Evolutionary conservation across 1,140 invertebrate species (phyloP).

Genomic region (Nebria ingens): DNA sequence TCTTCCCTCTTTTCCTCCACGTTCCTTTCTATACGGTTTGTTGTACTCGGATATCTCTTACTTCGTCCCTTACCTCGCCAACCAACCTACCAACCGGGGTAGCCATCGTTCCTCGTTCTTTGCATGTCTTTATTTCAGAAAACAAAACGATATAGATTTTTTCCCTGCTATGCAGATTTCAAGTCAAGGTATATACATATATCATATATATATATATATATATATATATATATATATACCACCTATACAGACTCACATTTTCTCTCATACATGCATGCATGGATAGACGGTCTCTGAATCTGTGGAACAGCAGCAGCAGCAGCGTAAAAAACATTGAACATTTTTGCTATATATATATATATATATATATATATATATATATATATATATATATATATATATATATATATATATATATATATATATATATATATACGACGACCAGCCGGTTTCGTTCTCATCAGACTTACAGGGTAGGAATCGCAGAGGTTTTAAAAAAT

Average conservation of each 20-base stretch:
- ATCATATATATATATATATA: no score
- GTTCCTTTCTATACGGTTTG: not conserved
- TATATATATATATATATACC: no score
- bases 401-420: not conserved
- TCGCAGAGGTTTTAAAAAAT: no score
- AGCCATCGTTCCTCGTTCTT: constrained; percentile 12
- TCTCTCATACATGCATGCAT: no score
- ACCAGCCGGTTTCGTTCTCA: no score
- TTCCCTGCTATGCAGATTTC: no score
- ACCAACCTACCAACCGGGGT: constrained; percentile 4
- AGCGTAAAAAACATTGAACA: no score
- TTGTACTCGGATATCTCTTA: not conserved
- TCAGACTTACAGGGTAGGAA: no score
- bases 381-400: not conserved
- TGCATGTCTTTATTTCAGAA: constrained; percentile 25
- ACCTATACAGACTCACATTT: no score
- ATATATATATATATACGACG: not conserved
- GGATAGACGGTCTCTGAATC: no score
- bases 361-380: not conserved
- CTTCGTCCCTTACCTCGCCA: constrained; percentile 17
- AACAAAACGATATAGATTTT: constrained; percentile 32
- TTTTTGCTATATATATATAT: not conserved
- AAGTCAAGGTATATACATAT: no score
- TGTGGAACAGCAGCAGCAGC: no score
- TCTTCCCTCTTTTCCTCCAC: not conserved